These are phyloP conservation scores for Myotis daubentonii DNA, from an alignment of 2,797 vertebrate species.

Conservation along the genomic window DNA sequence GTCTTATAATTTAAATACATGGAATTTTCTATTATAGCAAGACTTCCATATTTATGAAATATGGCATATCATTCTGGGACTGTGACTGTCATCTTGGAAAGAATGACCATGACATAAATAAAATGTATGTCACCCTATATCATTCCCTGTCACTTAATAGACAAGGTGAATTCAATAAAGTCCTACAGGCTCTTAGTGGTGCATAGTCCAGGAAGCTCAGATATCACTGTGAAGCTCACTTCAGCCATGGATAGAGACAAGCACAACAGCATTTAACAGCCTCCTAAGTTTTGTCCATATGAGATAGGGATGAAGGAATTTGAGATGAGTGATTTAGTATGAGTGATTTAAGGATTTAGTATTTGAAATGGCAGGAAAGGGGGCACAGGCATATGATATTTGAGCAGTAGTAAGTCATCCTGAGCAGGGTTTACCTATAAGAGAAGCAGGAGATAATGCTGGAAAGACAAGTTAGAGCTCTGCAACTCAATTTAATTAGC, in stretches of 20 bases:
- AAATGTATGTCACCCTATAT: conserved; percentile 22
- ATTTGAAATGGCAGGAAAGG: not conserved
- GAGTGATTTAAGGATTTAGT: not conserved
- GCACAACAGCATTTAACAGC: not conserved
- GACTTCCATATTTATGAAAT: conserved; percentile 20
- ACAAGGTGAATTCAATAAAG: conserved; percentile 41
- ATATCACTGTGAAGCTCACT: not conserved
- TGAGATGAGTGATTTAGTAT: not conserved
- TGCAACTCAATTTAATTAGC: not conserved
- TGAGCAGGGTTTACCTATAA: not conserved
- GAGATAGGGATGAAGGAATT: not conserved
- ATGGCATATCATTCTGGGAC: not conserved
- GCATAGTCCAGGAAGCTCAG: not conserved
- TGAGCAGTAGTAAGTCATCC: not conserved
- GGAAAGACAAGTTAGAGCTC: not conserved
- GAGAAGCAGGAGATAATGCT: not conserved
- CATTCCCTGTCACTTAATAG: conserved; percentile 44
- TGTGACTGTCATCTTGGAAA: conserved; percentile 54
- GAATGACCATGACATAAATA: conserved; percentile 63
- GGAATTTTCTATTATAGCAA: not conserved
- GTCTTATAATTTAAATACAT: conserved; percentile 46
- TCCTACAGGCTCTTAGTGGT: not conserved
- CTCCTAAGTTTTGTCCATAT: not conserved
- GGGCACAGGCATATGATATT: not conserved
- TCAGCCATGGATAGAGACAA: not conserved